Base-by-base conservation (phyloP, 2,113 vertebrate genomes). In the Psophia crepitans region DNA sequence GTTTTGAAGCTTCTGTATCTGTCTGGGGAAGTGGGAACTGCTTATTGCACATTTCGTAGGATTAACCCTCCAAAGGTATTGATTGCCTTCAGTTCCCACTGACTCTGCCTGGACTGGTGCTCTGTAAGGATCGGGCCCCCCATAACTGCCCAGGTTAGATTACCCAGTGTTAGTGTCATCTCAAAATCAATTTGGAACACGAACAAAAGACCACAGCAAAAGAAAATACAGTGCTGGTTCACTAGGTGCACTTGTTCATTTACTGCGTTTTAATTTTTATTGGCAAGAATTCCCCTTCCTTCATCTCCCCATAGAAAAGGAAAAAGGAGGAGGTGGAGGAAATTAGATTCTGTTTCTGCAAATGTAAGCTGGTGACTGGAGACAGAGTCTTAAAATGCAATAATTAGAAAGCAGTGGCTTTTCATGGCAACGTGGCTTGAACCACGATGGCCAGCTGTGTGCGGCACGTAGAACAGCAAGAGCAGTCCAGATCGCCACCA, bases 151-250 rank as follows among this genome's bases (percentile, higher is more conserved):
- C 0, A 0, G 30, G 28, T 91, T 92, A 84, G 57, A 49, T 79
- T 64, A 57, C 23, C 20, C 9, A 33, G 8, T 28, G 60, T 60
- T 93, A 37, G 20, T 63, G 60, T 95, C 92, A 86, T 84, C 93
- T 95, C 78, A 82, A 80, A 94, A 92, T 94, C 88, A 80, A 82
- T 93, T 90, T 95, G 75, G 33, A 54, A 58, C 16, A 15, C 73
- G 76, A 97, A 78, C 23, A 12, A 80, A 96, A 96, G 95, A 90
- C 76, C 83, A 33, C 79, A 95, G 91, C 88, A 84, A 90, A 88
- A 88, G 43, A 81, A 84, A 80, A 91, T 39, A 63, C 43, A 83
- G 8, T 70, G 74, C 91, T 80, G 79, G 51, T 74, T 97, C 37
- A 64, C 37, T 21, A 53, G 58, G 60, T 84, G 43, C 57, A 58